Evolutionary conservation across 2,113 vertebrate genomes (phyloP), one percentile per base, ranked within the genome.

Genomic region (Sander vitreus): DNA sequence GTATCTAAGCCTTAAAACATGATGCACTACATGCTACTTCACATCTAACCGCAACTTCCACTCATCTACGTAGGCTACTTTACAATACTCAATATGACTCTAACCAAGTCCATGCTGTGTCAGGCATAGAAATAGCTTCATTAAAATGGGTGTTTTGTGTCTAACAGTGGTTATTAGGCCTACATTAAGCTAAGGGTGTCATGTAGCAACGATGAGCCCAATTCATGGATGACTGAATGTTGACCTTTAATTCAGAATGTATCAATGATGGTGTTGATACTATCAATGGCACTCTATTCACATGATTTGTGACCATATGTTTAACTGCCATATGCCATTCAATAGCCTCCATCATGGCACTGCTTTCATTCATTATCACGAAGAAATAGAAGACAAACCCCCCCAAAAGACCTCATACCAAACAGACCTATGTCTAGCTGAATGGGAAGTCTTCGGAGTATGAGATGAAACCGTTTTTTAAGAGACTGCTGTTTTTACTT

Each of bases 101-200:
- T 36, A 12, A 48, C 3, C 13, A 15, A 27, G 5, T 73, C 74
- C n/a, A 43, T 2, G 18, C 47, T 63, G 54, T 78, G 63, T 64
- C 70, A 65, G 58, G 78, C 57, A 72, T 66, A n/a, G 69, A 76
- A 2, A 74, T 18, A 78, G 73, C 68, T 80, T 85, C 60, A 88
- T 87, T 91, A 89, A 88, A 90, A 81, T 1, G 43, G 9, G 5
- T 80, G 63, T 62, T 80, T n/a, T 27, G 50, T 77, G 84, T 82
- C 36, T 43, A 55, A 45, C n/a, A 18, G 19, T 16, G 45, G 45
- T 78, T 55, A 36, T 58, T 72, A 43, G 39, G 10, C 10, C 10
- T 43, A 58, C 5, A 73, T 58, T 53, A 84, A 55, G 21, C 36
- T 3, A n/a, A n/a, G 9, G 21, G 43, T 15, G 3, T 6, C 0